Conservation (phyloP, 1,140 invertebrate genomes). For the Eciton burchellii region DNA sequence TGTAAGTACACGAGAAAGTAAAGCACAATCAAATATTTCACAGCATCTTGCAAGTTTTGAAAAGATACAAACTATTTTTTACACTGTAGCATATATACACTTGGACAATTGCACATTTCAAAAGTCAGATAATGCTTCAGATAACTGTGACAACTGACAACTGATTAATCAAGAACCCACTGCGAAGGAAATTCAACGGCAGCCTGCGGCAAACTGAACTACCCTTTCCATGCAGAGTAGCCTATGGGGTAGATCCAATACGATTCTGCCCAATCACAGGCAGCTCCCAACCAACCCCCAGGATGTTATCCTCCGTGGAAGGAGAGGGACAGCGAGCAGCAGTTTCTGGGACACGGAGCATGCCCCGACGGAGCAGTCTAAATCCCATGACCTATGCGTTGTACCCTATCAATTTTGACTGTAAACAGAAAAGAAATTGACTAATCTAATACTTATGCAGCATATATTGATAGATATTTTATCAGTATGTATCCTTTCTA, state of each 20-base stretch:
- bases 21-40: conserved; percentile 4
- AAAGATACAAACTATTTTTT: neutral
- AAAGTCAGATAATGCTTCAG: conserved; percentile 59
- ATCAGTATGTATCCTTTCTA: neutral
- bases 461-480: neutral
- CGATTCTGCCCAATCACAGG: conserved; percentile 66
- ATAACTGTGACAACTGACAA: conserved; percentile 33
- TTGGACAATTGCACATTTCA: conserved; percentile 19
- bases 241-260: conserved; percentile 56
- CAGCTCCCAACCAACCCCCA: conserved; percentile 68
- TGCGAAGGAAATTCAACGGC: conserved; percentile 47
- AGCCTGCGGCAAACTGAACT: conserved; percentile 72
- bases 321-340: conserved; percentile 70
- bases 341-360: conserved; percentile 69
- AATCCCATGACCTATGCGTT: conserved; percentile 69
- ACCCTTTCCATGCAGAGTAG: conserved; percentile 68
- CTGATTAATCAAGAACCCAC: conserved; percentile 25
- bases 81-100: conserved; percentile 12
- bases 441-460: conserved; percentile 13
- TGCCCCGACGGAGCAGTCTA: conserved; percentile 70
- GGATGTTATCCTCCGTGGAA: conserved; percentile 63
- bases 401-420: conserved; percentile 58
- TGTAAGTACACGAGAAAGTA: neutral
- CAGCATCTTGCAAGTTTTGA: neutral
- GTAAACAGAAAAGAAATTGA: conserved; percentile 59